Base-by-base conservation (phyloP, 1,140 invertebrate species). In the Trissolcus basalis region DNA sequence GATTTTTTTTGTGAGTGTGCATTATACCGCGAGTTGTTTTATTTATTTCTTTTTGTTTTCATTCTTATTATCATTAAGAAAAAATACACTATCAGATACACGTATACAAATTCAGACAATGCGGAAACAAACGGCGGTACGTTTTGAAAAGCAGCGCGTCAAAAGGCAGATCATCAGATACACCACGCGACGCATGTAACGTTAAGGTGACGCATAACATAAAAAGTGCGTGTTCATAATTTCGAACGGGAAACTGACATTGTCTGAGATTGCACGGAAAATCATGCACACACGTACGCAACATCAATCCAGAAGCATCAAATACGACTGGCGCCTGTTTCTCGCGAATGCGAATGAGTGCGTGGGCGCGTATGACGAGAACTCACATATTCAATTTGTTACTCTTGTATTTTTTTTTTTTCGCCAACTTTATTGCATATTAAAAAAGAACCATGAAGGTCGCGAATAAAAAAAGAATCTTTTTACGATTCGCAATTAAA, bases 91-190 rank as follows among this genome's bases (percentile, higher is more conserved):
- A 5, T 35, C 12, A 1, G 13, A 14, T 11, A 6, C 19, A 32
- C 16, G 39, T 33, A 53, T 63, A 53, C 45, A 53, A 45, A 63
- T 63, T 10, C 59, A 63, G 39, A 63, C 51, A 63, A 63, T 45
- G 59, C 59, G 59, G 59, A 63, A 63, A 49, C 32, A 16, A 53
- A 14, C 1, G 6, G 36, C 13, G 8, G 12, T 4, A 11, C 27
- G n/a, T 51, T n/a, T 51, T 50, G 32, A 51, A 51, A 63, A 53
- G 41, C 36, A 53, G 41, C 59, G 16, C 48, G 51, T 63, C 51
- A 51, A 63, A 53, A 51, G 59, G 35, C 48, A 53, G 39, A 53
- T 44, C n/a, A n/a, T n/a, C 48, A 53, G 59, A 63, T 63, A 63
- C 49, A 27, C 19, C 16, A 33, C 4, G 49, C 50, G 58, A 61